Evolutionary conservation across 2,113 vertebrate species (phyloP).

Genomic region (Gnathochromis pfefferi): DNA sequence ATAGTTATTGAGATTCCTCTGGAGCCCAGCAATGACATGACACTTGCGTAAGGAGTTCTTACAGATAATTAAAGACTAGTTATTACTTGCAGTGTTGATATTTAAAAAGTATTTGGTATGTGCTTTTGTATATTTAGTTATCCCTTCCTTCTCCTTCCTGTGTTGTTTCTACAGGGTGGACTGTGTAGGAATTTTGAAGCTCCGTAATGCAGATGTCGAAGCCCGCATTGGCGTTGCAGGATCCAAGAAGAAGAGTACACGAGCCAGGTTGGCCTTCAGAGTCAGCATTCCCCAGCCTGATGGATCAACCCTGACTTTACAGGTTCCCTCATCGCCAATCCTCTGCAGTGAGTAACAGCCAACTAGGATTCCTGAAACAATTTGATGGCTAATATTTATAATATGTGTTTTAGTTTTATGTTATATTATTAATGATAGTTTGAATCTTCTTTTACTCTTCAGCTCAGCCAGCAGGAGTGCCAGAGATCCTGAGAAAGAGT

Average conservation of each 20-base stretch:
- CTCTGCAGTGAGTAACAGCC: slow-evolving; percentile 87
- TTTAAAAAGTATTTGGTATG: background rate
- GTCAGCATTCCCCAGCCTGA: slow-evolving; percentile 90
- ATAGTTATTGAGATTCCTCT: slow-evolving; percentile 95
- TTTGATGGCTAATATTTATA: background rate
- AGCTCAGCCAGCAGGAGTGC: slow-evolving; percentile 97
- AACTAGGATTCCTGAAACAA: background rate
- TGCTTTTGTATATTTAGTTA: background rate
- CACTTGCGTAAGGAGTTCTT: slow-evolving; percentile 82
- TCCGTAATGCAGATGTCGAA: slow-evolving; percentile 97
- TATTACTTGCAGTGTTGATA: background rate
- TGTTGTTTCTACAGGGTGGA: slow-evolving; percentile 79
- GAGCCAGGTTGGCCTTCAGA: slow-evolving; percentile 91
- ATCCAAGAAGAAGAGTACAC: slow-evolving; percentile 98
- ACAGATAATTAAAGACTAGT: background rate
- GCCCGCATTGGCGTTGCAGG: slow-evolving; percentile 95
- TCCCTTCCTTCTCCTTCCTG: background rate
- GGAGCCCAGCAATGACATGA: slow-evolving; percentile 92
- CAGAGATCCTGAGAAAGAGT: slow-evolving; percentile 98
- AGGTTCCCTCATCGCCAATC: slow-evolving; percentile 89
- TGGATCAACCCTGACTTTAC: slow-evolving; percentile 84
- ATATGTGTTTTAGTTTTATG: background rate
- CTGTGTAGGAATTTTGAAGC: slow-evolving; percentile 95
- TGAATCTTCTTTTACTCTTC: background rate
- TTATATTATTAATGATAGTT: background rate